phyloP scores from a whole-genome alignment of 2,113 vertebrate genomes.

The Petrocephalus zakoni region DNA sequence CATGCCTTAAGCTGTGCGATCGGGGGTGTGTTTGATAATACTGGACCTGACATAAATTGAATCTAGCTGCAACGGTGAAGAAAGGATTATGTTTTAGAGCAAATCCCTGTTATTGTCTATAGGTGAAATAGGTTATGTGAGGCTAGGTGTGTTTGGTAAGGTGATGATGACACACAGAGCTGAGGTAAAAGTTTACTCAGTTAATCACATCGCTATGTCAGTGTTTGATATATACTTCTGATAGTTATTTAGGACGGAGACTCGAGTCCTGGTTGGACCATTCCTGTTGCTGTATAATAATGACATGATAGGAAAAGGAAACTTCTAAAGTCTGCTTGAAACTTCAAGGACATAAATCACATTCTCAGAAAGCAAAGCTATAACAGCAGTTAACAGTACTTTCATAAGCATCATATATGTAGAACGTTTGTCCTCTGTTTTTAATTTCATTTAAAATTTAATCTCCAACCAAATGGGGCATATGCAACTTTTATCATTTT shows the following conservation, averaged over 20 bases:
- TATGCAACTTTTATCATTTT: neutral
- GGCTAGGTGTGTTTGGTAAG: neutral
- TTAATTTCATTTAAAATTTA: neutral
- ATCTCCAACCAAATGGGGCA: neutral
- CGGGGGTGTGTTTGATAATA: neutral
- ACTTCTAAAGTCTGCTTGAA: neutral
- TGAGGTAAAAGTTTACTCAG: neutral
- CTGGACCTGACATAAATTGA: neutral
- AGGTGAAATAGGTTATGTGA: neutral
- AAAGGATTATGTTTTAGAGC: neutral
- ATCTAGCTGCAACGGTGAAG: neutral
- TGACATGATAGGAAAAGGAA: neutral
- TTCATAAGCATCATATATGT: neutral
- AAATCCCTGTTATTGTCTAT: neutral
- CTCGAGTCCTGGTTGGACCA: neutral
- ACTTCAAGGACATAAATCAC: neutral
- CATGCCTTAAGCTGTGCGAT: neutral
- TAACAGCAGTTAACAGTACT: neutral
- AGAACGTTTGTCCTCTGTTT: neutral
- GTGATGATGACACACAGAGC: neutral
- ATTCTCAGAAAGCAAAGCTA: neutral
- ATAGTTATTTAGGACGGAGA: neutral
- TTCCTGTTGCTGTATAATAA: neutral
- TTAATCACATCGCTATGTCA: neutral
- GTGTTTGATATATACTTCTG: neutral